phyloP scores from a whole-genome alignment of 64 coral and sea anemone species.

The Montipora foliosa region DNA sequence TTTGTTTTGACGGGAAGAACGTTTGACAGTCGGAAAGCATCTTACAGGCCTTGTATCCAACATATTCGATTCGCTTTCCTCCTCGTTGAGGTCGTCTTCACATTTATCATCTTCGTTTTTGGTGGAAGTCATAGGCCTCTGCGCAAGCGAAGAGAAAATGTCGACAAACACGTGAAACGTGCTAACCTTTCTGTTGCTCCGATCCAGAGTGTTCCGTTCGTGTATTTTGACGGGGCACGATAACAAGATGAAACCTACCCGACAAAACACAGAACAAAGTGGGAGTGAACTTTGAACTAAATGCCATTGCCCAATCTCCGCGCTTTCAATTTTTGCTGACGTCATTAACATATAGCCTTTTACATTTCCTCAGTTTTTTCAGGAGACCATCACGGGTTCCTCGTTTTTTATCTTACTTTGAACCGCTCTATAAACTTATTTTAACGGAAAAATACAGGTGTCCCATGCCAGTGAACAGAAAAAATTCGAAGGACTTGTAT shows the following conservation, averaged over 20 bases:
- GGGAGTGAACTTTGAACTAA: constrained; percentile 23
- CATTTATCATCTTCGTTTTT: constrained; percentile 2
- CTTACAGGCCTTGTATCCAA: not conserved
- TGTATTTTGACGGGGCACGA: not conserved
- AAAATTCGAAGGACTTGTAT: too few species aligned
- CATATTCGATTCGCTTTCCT: constrained; percentile 31
- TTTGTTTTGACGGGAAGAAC: constrained; percentile 39
- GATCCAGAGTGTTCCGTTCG: constrained; percentile 1
- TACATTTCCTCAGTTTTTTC: too few species aligned
- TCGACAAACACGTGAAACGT: not conserved
- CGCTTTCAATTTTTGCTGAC: not conserved
- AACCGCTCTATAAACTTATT: too few species aligned
- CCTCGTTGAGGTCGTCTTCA: not conserved
- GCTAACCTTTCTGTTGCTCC: constrained; percentile 7
- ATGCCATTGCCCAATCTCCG: not conserved
- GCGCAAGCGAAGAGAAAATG: not conserved
- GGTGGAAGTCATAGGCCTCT: constrained; percentile 20
- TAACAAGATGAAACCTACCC: not conserved
- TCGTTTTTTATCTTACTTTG: not conserved
- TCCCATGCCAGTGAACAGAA: too few species aligned
- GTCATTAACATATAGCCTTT: not conserved
- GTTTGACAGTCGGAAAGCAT: constrained; percentile 51
- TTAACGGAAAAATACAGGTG: too few species aligned
- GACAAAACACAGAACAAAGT: not conserved
- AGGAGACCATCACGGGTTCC: too few species aligned